A percentile compares a stretch with the other conserved stretches of the same genome.
phyloP scores from a whole-genome alignment of 2,797 vertebrate genomes.

The Mus minutoides region DNA sequence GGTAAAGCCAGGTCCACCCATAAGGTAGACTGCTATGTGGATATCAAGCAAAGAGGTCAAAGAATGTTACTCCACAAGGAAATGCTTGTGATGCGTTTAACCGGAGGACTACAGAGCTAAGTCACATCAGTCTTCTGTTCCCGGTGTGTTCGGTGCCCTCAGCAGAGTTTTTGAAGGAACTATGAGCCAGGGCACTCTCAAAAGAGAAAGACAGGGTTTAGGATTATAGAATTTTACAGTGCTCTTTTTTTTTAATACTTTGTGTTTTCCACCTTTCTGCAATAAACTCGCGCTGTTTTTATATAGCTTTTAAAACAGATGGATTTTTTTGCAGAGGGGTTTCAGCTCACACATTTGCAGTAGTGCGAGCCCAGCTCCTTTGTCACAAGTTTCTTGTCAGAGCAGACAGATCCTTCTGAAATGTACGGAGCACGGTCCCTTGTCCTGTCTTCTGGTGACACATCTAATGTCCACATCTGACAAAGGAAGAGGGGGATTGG shows the following conservation, averaged over 20 bases:
- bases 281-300: not conserved
- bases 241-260: conserved; percentile 33
- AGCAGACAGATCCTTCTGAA: conserved; percentile 30
- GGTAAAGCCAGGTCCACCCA: not conserved
- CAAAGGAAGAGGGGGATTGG: not conserved
- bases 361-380: conserved; percentile 1
- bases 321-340: conserved; percentile 14
- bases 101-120: not conserved
- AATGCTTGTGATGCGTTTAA: conserved; percentile 24
- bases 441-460: not conserved
- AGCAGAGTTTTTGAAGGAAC: not conserved
- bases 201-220: not conserved
- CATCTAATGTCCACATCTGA: not conserved
- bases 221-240: not conserved
- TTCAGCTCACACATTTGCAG: conserved; percentile 14
- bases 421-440: not conserved
- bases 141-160: not conserved
- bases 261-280: not conserved
- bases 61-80: conserved; percentile 37
- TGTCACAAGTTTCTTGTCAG: conserved; percentile 3
- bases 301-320: not conserved
- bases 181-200: not conserved
- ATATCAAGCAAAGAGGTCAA: not conserved
- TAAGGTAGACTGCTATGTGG: not conserved
- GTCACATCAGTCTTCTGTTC: not conserved